Conservation (phyloP, 2,888 invertebrate species). For the Congeria kusceri region DNA sequence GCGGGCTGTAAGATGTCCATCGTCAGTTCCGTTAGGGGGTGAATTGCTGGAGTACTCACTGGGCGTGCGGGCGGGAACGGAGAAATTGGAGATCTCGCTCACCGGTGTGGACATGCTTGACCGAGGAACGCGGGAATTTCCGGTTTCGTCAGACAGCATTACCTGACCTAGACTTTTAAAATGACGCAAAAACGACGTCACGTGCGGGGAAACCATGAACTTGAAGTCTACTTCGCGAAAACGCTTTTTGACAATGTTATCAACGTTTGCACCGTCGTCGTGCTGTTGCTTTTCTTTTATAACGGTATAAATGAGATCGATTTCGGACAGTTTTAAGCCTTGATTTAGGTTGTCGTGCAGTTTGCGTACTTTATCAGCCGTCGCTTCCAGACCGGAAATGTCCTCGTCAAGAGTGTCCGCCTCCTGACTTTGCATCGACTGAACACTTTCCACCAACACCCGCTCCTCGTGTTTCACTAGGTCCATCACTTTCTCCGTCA, state of each 20-base stretch:
- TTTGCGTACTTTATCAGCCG: conserved; percentile 27
- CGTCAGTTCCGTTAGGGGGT: conserved; percentile 9
- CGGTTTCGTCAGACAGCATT: conserved; percentile 53
- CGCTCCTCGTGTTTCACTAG: conserved; percentile 60
- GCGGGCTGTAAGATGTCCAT: conserved; percentile 41
- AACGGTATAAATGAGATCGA: conserved; percentile 59
- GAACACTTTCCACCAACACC: conserved; percentile 44
- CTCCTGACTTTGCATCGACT: conserved; percentile 47
- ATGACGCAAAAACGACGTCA: conserved; percentile 56
- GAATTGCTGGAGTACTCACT: neutral
- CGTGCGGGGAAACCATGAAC: conserved; percentile 59
- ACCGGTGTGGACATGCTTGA: conserved; percentile 34
- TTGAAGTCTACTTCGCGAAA: conserved; percentile 61
- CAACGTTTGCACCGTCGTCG: conserved; percentile 36
- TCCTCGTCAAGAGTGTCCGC: conserved; percentile 55
- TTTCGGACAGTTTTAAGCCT: conserved; percentile 42
- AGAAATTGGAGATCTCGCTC: conserved; percentile 14
- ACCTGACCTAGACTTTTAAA: conserved; percentile 61
- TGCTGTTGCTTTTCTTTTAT: conserved; percentile 54
- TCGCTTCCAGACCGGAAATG: conserved; percentile 46
- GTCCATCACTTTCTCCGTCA: conserved; percentile 57
- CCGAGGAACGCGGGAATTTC: conserved; percentile 6
- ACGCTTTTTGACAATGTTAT: conserved; percentile 49
- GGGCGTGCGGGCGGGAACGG: conserved; percentile 1
- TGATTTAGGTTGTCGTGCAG: conserved; percentile 29